phyloP scores from a whole-genome alignment of 2,888 invertebrate genomes.

The Alentia gelatinosa region DNA sequence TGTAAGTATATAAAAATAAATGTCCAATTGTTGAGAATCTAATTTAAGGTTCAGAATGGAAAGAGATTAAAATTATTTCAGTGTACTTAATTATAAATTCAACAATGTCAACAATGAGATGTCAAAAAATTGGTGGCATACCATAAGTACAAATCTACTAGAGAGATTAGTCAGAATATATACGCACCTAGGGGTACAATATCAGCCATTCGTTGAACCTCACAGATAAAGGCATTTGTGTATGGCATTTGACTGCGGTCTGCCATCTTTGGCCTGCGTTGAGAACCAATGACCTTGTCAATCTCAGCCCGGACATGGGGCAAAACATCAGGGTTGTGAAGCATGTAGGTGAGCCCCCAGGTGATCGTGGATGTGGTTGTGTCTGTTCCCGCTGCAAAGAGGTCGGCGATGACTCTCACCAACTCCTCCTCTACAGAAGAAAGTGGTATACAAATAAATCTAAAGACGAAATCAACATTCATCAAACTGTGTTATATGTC shows the following conservation, averaged over 20 bases:
- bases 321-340: conserved; percentile 64
- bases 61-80: too few species aligned
- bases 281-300: conserved; percentile 76
- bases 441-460: too few species aligned
- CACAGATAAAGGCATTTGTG: conserved; percentile 66
- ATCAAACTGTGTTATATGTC: too few species aligned
- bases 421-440: conserved; percentile 22
- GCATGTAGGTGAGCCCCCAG: conserved; percentile 66
- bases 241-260: conserved; percentile 56
- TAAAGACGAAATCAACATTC: too few species aligned
- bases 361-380: conserved; percentile 65
- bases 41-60: too few species aligned
- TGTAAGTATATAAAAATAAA: too few species aligned
- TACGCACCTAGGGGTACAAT: conserved; percentile 65
- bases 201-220: conserved; percentile 64
- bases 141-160: too few species aligned
- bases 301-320: conserved; percentile 54
- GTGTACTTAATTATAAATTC: too few species aligned
- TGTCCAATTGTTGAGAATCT: too few species aligned
- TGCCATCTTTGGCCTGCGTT: conserved; percentile 57
- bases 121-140: too few species aligned
- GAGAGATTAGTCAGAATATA: too few species aligned
- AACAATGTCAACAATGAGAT: too few species aligned
- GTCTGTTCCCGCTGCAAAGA: conserved; percentile 67
- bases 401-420: conserved; percentile 60